Evolutionary conservation across 1,140 invertebrate genomes (phyloP).

Genomic region (Pseudomyrmex sp.): DNA sequence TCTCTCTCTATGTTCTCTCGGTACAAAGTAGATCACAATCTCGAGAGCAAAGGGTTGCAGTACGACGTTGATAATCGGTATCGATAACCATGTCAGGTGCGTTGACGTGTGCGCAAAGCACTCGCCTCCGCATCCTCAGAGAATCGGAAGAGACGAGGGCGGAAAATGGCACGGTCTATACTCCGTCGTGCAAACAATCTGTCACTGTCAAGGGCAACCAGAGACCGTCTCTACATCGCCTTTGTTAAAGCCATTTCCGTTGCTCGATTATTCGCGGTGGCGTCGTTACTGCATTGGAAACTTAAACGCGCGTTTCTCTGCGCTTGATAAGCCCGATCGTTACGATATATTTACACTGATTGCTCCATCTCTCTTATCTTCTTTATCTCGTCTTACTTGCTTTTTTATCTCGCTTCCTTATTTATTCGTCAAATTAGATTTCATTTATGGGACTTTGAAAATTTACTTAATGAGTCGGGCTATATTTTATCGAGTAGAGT

Average conservation of each 20-base stretch:
- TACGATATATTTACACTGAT: slow-evolving; percentile 20
- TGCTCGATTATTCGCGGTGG: slow-evolving; percentile 63
- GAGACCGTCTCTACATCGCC: slow-evolving; percentile 64
- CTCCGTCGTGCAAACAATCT: slow-evolving; percentile 44
- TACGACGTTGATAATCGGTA: slow-evolving; percentile 20
- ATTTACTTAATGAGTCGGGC: too few relatives aligned
- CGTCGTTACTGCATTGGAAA: slow-evolving; percentile 58
- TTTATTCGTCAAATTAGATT: too few relatives aligned
- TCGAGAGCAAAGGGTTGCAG: neutral
- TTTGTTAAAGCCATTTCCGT: slow-evolving; percentile 75
- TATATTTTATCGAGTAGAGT: too few relatives aligned
- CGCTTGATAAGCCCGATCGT: slow-evolving; percentile 25
- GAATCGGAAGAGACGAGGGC: neutral
- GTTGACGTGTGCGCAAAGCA: slow-evolving; percentile 15
- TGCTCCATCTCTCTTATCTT: neutral
- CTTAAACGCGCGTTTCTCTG: slow-evolving; percentile 53
- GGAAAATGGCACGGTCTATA: slow-evolving; percentile 3
- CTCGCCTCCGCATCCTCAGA: neutral
- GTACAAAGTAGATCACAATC: neutral
- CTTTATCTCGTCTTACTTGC: neutral
- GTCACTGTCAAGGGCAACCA: slow-evolving; percentile 72
- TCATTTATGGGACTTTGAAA: too few relatives aligned
- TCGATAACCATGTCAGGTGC: slow-evolving; percentile 37
- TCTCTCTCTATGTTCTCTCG: neutral
- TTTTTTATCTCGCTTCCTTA: neutral